Percentiles rank a stretch among this genome's conserved stretches.
Evolutionary conservation across 1,140 invertebrate species (phyloP).

Genomic region (Danaus melanippus): DNA sequence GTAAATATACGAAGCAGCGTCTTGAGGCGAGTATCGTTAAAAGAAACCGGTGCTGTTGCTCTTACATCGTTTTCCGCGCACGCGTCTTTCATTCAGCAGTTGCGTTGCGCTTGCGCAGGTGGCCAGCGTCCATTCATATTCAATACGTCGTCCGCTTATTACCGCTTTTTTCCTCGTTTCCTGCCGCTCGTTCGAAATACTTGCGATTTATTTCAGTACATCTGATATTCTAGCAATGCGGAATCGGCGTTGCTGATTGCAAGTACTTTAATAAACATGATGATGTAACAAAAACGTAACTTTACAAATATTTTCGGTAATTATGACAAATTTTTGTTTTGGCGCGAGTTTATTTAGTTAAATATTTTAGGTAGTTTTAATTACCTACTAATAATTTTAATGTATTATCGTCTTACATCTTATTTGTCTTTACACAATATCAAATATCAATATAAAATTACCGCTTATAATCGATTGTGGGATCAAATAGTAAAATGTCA

Average conservation of each 20-base stretch:
- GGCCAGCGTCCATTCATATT: slow-evolving; percentile 31
- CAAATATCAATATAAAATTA: too few species aligned
- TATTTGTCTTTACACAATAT: too few species aligned
- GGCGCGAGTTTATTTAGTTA: too few species aligned
- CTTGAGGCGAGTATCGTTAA: slow-evolving; percentile 2
- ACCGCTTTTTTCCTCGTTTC: slow-evolving; percentile 36
- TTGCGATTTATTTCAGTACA: slow-evolving; percentile 28
- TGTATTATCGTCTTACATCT: too few species aligned
- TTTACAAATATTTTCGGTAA: too few species aligned
- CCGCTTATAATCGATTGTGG: too few species aligned
- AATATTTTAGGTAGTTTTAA: too few species aligned
- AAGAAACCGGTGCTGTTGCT: slow-evolving; percentile 14
- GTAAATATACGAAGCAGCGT: background rate
- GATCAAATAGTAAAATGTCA: too few species aligned
- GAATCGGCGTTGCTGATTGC: slow-evolving; percentile 12
- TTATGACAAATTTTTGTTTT: background rate
- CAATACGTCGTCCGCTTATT: slow-evolving; percentile 32
- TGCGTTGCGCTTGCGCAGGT: slow-evolving; percentile 29
- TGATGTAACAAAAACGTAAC: too few species aligned
- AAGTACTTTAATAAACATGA: too few species aligned
- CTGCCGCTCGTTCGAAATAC: slow-evolving; percentile 29
- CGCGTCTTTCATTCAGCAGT: slow-evolving; percentile 30
- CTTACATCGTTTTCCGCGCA: slow-evolving; percentile 24
- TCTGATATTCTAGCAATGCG: slow-evolving; percentile 18
- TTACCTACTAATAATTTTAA: too few species aligned